Evolutionary conservation across 2,113 vertebrate genomes (phyloP), one percentile per base, ranked within the genome.

Genomic region (Sorex fumeus): DNA sequence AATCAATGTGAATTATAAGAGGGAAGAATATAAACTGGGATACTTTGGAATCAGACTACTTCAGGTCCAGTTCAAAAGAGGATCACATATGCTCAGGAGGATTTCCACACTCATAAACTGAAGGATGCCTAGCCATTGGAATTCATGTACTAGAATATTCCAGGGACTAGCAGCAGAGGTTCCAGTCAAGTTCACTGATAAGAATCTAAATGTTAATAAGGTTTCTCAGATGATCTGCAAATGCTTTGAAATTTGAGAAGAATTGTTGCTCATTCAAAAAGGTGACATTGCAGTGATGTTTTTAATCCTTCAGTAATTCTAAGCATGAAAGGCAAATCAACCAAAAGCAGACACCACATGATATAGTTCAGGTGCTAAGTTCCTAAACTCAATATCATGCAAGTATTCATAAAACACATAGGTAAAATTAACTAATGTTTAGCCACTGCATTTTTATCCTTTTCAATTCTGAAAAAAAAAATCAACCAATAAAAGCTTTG

Each of bases 401-500:
- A 81, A 50, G 50, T 72, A 76, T 11, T 71, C 27, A 64, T 69
- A 89, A 84, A 87, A 87, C 57, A 67, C 18, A 40, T 2, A 71
- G 28, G 7, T 10, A 30, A 8, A 71, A 82, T 82, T 78, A 94
- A 81, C 19, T 69, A 40, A 78, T 43, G 57, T 32, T 81, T 43
- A 57, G 9, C 8, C 25, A 34, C 72, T 79, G 6, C 4, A 47
- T 47, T 16, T 53, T 34, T 19, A 21, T 5, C 36, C 8, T 62
- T 76, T 86, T 45, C 45, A 83, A 84, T 21, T 3, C 34, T 88
- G 83, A 60, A 60, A 23, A 50, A 50, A 70, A 76, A 95, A 78
- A 2, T 64, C 76, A 87, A 81, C 28, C 47, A 79, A 90, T 91
- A n/a, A 75, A n/a, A 87, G 71, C 28, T 90, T 88, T 70, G 43